Evolutionary conservation across 2,888 invertebrate species (phyloP).

Genomic region (Chymomyza procnemis): DNA sequence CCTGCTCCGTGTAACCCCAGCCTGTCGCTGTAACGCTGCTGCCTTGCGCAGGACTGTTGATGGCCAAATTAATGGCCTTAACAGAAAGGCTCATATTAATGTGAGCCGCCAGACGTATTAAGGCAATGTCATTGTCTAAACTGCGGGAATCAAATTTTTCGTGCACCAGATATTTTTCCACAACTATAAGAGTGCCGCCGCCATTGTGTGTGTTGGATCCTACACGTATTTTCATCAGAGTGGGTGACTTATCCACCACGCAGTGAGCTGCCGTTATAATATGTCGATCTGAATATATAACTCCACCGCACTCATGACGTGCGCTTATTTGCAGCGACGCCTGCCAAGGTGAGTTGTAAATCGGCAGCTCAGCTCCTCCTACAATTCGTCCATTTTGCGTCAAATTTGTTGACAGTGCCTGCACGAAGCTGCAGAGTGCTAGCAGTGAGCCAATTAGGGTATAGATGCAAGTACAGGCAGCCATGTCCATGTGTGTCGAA

Average conservation of each 20-base stretch:
- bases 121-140: conserved; percentile 80
- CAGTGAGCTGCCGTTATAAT: conserved; percentile 80
- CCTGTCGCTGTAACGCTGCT: conserved; percentile 52
- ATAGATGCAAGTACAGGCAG: neutral
- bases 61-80: conserved; percentile 53
- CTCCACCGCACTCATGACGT: conserved; percentile 81
- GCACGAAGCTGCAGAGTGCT: neutral
- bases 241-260: conserved; percentile 33
- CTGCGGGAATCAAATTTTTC: conserved; percentile 40
- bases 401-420: neutral
- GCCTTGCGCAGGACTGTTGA: conserved; percentile 38
- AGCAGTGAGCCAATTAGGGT: neutral
- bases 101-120: conserved; percentile 71
- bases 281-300: conserved; percentile 78
- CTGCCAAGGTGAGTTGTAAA: conserved; percentile 66
- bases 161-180: conserved; percentile 44
- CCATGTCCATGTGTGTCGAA: conserved; percentile 19
- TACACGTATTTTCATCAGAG: conserved; percentile 77
- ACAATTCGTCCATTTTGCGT: conserved; percentile 58
- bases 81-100: conserved; percentile 43
- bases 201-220: conserved; percentile 79
- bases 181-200: conserved; percentile 53
- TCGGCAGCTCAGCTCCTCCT: conserved; percentile 58
- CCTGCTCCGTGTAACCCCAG: conserved; percentile 54
- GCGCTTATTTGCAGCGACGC: conserved; percentile 71